phyloP scores from a whole-genome alignment of 2,797 vertebrate genomes.

The Champsocephalus gunnari region DNA sequence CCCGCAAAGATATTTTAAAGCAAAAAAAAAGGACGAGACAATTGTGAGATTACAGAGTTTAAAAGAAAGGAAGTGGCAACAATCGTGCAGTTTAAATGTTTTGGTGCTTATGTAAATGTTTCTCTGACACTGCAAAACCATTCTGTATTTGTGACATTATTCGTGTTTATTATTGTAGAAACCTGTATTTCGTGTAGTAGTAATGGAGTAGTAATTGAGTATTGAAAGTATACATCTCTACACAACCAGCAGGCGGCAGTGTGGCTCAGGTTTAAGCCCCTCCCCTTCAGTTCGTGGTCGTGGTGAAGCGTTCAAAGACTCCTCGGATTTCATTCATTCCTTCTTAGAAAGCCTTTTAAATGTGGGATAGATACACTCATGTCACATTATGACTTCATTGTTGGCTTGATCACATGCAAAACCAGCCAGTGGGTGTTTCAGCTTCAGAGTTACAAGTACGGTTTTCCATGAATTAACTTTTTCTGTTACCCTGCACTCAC shows the following conservation, averaged over 20 bases:
- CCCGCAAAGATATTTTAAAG: slow-evolving; percentile 10
- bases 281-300: slow-evolving; percentile 14
- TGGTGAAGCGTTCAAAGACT: slow-evolving; percentile 25
- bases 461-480: not conserved
- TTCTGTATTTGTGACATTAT: not conserved
- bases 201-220: not conserved
- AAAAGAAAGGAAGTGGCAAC: not conserved
- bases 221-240: not conserved
- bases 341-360: not conserved
- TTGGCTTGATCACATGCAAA: not conserved
- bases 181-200: not conserved
- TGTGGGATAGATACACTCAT: not conserved
- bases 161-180: not conserved
- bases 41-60: not conserved
- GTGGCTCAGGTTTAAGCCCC: slow-evolving; percentile 36
- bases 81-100: not conserved
- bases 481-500: not conserved
- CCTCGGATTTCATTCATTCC: not conserved
- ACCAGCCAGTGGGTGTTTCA: not conserved
- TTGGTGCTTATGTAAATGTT: too few species aligned
- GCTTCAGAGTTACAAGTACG: not conserved
- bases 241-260: slow-evolving; percentile 62
- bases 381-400: not conserved
- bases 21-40: slow-evolving; percentile 1
- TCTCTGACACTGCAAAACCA: not conserved